Conservation (phyloP, 2,113 vertebrate genomes). For the Actenoides lindsayi region DNA sequence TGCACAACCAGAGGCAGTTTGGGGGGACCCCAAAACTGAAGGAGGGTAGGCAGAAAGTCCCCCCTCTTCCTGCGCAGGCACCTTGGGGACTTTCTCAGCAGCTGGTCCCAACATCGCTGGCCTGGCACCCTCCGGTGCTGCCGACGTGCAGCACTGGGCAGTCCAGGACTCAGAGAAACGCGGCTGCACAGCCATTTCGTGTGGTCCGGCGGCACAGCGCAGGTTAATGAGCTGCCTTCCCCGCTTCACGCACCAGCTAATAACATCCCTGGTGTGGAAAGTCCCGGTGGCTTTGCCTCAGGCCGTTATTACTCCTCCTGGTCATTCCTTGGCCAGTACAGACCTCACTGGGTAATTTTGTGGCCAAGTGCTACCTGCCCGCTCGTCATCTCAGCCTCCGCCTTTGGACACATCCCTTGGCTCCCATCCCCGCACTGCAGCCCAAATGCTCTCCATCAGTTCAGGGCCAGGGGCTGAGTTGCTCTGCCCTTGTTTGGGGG, state of each 20-base stretch:
- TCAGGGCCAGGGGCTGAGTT: rapidly evolving
- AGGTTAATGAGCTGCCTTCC: constrained; percentile 16
- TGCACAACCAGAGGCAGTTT: neutral
- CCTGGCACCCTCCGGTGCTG: neutral
- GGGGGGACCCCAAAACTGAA: rapidly evolving
- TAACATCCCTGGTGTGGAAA: neutral
- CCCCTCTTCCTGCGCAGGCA: rapidly evolving
- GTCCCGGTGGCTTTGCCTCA: constrained; percentile 38
- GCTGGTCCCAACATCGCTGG: rapidly evolving
- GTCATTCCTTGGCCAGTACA: constrained; percentile 11
- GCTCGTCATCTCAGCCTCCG: neutral
- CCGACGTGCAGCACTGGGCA: rapidly evolving
- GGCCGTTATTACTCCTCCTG: constrained; percentile 34
- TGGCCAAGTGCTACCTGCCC: neutral
- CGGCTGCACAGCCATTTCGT: rapidly evolving
- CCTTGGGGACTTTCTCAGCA: rapidly evolving
- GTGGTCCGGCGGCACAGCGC: neutral
- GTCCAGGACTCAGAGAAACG: rapidly evolving
- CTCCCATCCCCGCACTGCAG: rapidly evolving
- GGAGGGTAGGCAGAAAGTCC: neutral
- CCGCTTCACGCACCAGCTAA: neutral
- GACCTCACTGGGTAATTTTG: neutral
- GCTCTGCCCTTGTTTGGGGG: neutral
- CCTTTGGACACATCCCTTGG: rapidly evolving
- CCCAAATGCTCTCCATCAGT: rapidly evolving